Base-by-base conservation (phyloP, 64 coral and sea anemone genomes). In the Orbicella faveolata region DNA sequence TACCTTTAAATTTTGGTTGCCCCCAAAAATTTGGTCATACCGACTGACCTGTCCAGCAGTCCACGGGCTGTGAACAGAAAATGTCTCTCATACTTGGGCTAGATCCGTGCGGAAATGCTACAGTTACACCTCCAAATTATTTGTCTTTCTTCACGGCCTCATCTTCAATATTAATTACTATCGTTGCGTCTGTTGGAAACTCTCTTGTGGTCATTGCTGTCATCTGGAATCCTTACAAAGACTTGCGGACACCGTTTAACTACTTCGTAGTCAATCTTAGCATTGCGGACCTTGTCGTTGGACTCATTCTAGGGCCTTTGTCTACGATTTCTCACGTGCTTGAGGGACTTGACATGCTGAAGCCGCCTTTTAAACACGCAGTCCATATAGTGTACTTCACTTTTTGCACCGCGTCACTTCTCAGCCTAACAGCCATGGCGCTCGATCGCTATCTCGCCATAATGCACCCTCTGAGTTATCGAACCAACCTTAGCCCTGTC, bases 381-480 rank as follows among this genome's bases (percentile, higher is more conserved):
- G 94, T 62, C 92, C 89, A 30, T 51, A 87, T 98, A 74, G 74
- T 85, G 17, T 98, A 80, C 41, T 98, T 98, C 51, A 92, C 89
- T 36, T 74, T 89, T 0, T 94, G 95, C 54, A 94, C 95, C 2
- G 95, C 95, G 1, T 98, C 92, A 30, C 72, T 98, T 25, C 87
- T 98, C 63, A 98, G 96, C 61, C 75, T 98, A 6, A 63, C 86
- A 51, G 90, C 96, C 33, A 33, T 98, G 36, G 88, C 92, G 10
- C n/a, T 95, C 21, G 93, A 98, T 35, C 78, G 96, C 8, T 95
- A 95, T 67, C 2, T 75, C n/a, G 92, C 92, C 18, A 88, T 94
- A 74, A 94, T 89, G 2, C 84, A 76, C 9, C 95, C 92, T 59
- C 75, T 94, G 54, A 11, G 74, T 25, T 92, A 98, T 34, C 89